Conservation (phyloP, 2,797 vertebrate species). For the Knipowitschia caucasica region DNA sequence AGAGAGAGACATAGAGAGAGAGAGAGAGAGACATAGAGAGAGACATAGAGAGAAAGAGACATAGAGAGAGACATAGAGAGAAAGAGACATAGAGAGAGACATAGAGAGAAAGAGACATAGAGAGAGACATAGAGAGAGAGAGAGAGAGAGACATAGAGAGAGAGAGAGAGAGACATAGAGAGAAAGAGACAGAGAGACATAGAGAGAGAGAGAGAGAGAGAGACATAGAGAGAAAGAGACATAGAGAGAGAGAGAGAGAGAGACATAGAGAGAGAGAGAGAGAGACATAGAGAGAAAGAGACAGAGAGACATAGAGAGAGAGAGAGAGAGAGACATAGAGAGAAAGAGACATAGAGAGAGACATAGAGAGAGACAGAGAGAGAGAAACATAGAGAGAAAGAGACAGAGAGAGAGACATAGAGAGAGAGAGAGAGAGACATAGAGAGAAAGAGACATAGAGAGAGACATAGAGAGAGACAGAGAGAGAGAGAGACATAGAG, state of each 20-base stretch:
- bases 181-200: background rate
- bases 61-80: background rate
- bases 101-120: constrained; percentile 22
- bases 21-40: constrained; percentile 9
- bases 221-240: background rate
- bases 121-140: constrained; percentile 13
- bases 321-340: background rate
- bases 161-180: background rate
- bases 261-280: constrained; percentile 12
- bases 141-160: constrained; percentile 11
- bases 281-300: constrained; percentile 23
- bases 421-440: background rate
- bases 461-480: constrained; percentile 11
- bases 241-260: constrained; percentile 12
- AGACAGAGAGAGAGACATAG: background rate
- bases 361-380: constrained; percentile 25
- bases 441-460: too few species aligned
- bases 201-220: constrained; percentile 25
- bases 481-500: constrained; percentile 24
- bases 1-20: background rate
- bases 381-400: constrained; percentile 6
- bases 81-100: constrained; percentile 7
- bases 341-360: too few species aligned
- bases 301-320: background rate
- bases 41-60: background rate